Conservation (phyloP, 64 coral and sea anemone species). For the Catalaphyllia jardinei region DNA sequence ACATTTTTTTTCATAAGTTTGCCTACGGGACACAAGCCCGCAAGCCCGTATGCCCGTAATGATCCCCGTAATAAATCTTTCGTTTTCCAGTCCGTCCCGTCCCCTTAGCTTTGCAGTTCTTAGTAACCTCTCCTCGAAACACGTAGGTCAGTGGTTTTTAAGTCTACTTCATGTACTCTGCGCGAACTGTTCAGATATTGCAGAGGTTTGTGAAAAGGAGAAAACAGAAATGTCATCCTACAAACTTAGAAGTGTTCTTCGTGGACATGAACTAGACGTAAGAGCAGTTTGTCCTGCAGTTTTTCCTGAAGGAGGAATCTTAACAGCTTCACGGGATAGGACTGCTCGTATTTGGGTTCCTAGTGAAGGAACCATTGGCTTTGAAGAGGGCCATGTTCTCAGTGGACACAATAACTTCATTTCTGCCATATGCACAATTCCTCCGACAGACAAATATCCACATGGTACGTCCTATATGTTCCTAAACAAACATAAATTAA, state of each 20-base stretch:
- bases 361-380: constrained; percentile 55
- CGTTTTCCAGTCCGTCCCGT: too few relatives aligned
- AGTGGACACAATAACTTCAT: constrained; percentile 94
- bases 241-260: constrained; percentile 84
- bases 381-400: constrained; percentile 87
- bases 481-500: too few relatives aligned
- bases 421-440: constrained; percentile 89
- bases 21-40: too few relatives aligned
- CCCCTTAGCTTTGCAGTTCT: too few relatives aligned
- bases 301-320: constrained; percentile 79
- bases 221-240: constrained; percentile 66
- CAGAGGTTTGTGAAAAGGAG: not conserved
- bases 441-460: constrained; percentile 77
- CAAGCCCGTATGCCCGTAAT: too few relatives aligned
- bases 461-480: constrained; percentile 70
- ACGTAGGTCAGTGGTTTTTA: not conserved
- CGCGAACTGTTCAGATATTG: not conserved
- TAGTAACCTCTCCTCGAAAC: not conserved
- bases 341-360: constrained; percentile 85
- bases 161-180: not conserved
- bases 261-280: constrained; percentile 95
- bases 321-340: constrained; percentile 84
- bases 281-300: constrained; percentile 80
- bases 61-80: too few relatives aligned
- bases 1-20: too few relatives aligned